phyloP scores from a whole-genome alignment of 2,797 vertebrate genomes.

The Cyprinodon diabolis region DNA sequence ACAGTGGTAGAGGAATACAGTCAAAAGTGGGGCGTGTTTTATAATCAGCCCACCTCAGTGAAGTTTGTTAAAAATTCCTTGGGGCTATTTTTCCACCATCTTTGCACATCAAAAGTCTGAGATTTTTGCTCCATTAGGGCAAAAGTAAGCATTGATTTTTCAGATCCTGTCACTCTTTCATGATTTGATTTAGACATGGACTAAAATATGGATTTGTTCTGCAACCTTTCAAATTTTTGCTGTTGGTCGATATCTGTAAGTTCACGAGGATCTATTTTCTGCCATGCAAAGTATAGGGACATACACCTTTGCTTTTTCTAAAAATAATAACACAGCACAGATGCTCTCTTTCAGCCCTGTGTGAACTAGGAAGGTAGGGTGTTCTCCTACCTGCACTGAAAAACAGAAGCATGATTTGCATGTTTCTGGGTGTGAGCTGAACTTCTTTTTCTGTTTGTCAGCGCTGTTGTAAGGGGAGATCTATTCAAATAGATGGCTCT shows the following conservation, averaged over 20 bases:
- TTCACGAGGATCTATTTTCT: neutral
- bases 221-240: neutral
- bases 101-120: neutral
- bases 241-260: constrained; percentile 4
- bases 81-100: neutral
- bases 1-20: neutral
- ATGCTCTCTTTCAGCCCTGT: constrained; percentile 4
- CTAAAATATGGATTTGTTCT: too few species aligned
- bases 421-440: constrained; percentile 15
- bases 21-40: neutral
- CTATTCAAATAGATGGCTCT: neutral
- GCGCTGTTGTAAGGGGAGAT: neutral
- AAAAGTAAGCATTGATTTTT: neutral
- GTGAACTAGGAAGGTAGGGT: constrained; percentile 1
- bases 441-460: neutral
- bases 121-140: neutral
- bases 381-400: constrained; percentile 6
- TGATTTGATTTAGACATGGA: neutral
- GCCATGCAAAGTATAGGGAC: neutral
- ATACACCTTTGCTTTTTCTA: neutral
- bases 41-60: neutral
- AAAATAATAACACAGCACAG: neutral
- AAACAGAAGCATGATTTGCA: constrained; percentile 39
- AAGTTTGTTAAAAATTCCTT: neutral
- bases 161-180: neutral